phyloP scores from a whole-genome alignment of 2,797 vertebrate species.

The Distichodus sexfasciatus region DNA sequence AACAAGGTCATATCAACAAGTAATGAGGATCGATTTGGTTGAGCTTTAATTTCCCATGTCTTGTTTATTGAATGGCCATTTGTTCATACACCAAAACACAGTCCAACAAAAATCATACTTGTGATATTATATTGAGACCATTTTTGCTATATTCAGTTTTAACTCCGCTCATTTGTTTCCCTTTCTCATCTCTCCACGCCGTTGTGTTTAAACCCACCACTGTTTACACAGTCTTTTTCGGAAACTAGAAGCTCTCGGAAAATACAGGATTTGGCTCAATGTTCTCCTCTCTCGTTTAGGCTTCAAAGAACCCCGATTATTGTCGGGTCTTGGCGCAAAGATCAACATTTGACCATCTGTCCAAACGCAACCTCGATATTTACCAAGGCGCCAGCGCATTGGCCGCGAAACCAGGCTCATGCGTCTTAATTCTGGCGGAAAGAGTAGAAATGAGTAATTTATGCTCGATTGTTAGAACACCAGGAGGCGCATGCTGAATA shows the following conservation, averaged over 20 bases:
- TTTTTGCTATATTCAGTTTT: too few species aligned
- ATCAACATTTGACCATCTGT: slow-evolving; percentile 7
- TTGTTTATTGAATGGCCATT: too few species aligned
- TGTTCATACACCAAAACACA: too few species aligned
- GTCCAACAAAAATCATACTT: not conserved
- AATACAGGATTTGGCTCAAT: not conserved
- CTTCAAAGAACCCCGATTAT: not conserved
- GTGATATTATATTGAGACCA: too few species aligned
- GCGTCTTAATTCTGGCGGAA: not conserved
- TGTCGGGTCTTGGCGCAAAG: not conserved
- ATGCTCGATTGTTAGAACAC: not conserved
- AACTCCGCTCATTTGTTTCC: too few species aligned
- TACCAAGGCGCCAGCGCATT: not conserved
- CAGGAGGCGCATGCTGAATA: too few species aligned
- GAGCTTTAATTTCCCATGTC: too few species aligned
- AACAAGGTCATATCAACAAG: too few species aligned
- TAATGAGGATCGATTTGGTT: too few species aligned
- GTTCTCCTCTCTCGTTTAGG: not conserved
- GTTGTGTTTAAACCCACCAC: not conserved
- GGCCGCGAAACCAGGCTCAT: not conserved
- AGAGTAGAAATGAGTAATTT: not conserved
- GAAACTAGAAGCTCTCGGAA: not conserved
- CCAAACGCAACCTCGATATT: not conserved
- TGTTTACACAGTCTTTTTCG: not conserved
- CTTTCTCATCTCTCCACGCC: not conserved